Base-by-base conservation (phyloP, 1,140 invertebrate genomes). In the Ctenoplectra terminalis region DNA sequence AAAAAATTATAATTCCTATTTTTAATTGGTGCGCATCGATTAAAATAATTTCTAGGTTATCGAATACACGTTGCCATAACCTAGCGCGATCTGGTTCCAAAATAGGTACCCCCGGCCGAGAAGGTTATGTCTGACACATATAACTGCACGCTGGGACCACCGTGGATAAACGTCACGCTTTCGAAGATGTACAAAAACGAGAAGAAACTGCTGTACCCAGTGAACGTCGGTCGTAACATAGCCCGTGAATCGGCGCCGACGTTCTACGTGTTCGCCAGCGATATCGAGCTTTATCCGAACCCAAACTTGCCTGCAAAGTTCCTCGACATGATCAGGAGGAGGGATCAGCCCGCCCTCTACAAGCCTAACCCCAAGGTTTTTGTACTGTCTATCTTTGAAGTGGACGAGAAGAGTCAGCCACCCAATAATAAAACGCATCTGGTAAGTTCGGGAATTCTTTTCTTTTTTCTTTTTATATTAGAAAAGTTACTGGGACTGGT, bases 211-310 rank as follows among this genome's bases (percentile, higher is more conserved):
- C 91, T 97, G 1, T 98, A 98, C 91, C 98, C 98, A 0, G 97
- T 98, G 20, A 98, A 98, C 90, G 97, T 98, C 1, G 97, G 97
- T 0, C 94, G 98, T 15, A 98, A 98, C 90, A 95, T 98, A 20
- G 98, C 97, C 0, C 94, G 98, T 15, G 97, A 98, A 88, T 95
- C 96, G 13, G 96, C 98, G 13, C 93, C 96, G 34, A 98, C 98
- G 20, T 95, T 98, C 90, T 98, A 96, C 91, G 95, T 99, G 52
- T 94, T 99, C 77, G 96, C 97, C 9, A 97, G 97, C 20, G 98
- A 98, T 91, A 97, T 98, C 84, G 97, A 98, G 91, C 94, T 98
- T 54, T 98, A 98, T 92, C 97, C 98, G 23, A 98, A 96, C 94
- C 96, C 97, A 20, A 95, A 96, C 87, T 91, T 98, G 76, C 96